Conservation (phyloP, 2,113 vertebrate species). For the Eolophus roseicapilla region DNA sequence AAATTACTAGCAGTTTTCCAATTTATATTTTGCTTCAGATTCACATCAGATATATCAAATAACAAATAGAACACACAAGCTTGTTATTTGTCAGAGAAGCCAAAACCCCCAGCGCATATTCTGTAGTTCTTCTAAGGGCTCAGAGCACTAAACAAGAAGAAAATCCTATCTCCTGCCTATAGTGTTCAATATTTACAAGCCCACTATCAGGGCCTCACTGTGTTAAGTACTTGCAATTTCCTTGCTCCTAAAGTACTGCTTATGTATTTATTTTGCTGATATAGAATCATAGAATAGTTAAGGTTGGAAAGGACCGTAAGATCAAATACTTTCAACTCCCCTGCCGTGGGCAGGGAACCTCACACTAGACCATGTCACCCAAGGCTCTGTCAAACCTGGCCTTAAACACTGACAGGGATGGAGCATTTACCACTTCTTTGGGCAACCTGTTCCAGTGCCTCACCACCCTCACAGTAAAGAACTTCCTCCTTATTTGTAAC, state of each 20-base stretch:
- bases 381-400: neutral
- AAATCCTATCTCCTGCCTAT: neutral
- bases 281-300: neutral
- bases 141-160: neutral
- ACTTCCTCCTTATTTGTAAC: neutral
- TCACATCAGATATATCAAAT: neutral
- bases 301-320: neutral
- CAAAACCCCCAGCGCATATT: neutral
- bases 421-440: neutral
- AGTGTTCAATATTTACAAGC: neutral
- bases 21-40: neutral
- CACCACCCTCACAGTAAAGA: neutral
- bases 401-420: neutral
- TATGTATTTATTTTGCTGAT: neutral
- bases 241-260: neutral
- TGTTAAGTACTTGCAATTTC: neutral
- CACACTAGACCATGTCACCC: neutral
- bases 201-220: neutral
- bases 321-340: neutral
- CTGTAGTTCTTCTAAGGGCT: neutral
- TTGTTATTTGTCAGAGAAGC: neutral
- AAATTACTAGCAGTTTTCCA: neutral
- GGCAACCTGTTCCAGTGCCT: neutral
- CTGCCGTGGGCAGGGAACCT: neutral
- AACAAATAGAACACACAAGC: fast-evolving